Evolutionary conservation across 2,888 invertebrate species (phyloP).

Genomic region (Chalcosyrphus nemorum): DNA sequence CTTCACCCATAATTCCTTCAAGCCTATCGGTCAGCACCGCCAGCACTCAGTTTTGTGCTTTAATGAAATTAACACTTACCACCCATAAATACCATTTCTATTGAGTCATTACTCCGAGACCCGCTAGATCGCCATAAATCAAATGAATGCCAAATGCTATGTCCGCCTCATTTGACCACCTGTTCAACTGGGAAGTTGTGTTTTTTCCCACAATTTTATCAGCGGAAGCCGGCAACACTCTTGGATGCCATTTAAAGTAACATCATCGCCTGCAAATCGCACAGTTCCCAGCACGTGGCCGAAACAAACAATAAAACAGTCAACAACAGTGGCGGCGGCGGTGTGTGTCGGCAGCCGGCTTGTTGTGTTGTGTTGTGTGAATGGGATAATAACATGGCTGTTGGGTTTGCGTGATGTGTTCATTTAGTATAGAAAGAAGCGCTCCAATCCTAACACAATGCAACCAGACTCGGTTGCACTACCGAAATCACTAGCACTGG

Average conservation of each 20-base stretch:
- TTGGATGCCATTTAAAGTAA: slow-evolving; percentile 69
- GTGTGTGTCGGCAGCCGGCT: background rate
- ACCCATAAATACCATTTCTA: slow-evolving; percentile 42
- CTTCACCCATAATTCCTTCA: background rate
- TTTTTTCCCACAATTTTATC: slow-evolving; percentile 39
- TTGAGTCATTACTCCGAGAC: slow-evolving; percentile 56
- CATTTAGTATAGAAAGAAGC: slow-evolving; percentile 64
- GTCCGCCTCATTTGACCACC: slow-evolving; percentile 62
- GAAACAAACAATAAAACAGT: slow-evolving; percentile 65
- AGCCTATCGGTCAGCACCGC: slow-evolving; percentile 10
- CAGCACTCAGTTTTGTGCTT: slow-evolving; percentile 23
- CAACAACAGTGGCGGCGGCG: slow-evolving; percentile 13
- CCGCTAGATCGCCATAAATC: slow-evolving; percentile 53
- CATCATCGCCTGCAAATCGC: slow-evolving; percentile 62
- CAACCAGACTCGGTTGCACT: slow-evolving; percentile 27
- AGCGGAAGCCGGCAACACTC: slow-evolving; percentile 40
- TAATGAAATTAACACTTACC: slow-evolving; percentile 42
- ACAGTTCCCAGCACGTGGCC: slow-evolving; percentile 68
- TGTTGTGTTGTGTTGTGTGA: slow-evolving; percentile 70
- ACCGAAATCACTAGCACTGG: slow-evolving; percentile 44
- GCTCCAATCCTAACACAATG: slow-evolving; percentile 28
- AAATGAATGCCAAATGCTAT: slow-evolving; percentile 46
- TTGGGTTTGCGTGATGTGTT: slow-evolving; percentile 72
- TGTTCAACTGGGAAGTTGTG: slow-evolving; percentile 58
- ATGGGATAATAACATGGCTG: slow-evolving; percentile 72